Conservation (phyloP, 1,140 invertebrate species). For the Notospermus geniculatus region DNA sequence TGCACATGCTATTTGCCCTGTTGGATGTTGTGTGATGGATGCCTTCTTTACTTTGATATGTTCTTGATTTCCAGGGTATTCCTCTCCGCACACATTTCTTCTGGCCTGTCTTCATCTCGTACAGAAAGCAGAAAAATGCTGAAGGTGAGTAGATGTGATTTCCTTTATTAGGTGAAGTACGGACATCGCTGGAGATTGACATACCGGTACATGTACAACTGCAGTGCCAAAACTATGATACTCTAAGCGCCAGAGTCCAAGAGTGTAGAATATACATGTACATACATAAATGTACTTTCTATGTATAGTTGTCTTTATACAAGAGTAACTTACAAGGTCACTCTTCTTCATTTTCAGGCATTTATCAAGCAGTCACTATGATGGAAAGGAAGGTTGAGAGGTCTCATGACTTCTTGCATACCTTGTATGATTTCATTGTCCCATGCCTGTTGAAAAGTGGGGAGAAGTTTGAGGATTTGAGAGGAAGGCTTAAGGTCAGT, state of each 20-base stretch:
- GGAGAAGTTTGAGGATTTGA: not conserved
- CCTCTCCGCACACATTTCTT: conserved; percentile 75
- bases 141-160: conserved; percentile 52
- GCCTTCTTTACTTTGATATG: not conserved
- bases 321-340: not conserved
- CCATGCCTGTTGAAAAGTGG: not conserved
- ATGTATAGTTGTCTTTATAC: not conserved
- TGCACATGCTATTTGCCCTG: too few species aligned
- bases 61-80: conserved; percentile 25
- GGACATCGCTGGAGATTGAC: not conserved
- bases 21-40: too few species aligned
- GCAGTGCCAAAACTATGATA: not conserved
- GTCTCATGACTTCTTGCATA: conserved; percentile 63
- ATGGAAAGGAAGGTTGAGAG: conserved; percentile 65
- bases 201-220: not conserved
- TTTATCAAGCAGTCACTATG: conserved; percentile 62
- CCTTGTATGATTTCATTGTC: not conserved
- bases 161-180: not conserved
- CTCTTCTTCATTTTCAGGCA: conserved; percentile 1
- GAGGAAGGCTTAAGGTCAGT: not conserved
- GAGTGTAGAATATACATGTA: not conserved
- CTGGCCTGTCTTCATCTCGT: conserved; percentile 69
- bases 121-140: conserved; percentile 54
- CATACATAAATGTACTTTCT: too few species aligned
- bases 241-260: too few species aligned